Evolutionary conservation across 2,888 invertebrate genomes (phyloP), one percentile per base, ranked within the genome.

Genomic region (Chaetogeoica ovagalla): DNA sequence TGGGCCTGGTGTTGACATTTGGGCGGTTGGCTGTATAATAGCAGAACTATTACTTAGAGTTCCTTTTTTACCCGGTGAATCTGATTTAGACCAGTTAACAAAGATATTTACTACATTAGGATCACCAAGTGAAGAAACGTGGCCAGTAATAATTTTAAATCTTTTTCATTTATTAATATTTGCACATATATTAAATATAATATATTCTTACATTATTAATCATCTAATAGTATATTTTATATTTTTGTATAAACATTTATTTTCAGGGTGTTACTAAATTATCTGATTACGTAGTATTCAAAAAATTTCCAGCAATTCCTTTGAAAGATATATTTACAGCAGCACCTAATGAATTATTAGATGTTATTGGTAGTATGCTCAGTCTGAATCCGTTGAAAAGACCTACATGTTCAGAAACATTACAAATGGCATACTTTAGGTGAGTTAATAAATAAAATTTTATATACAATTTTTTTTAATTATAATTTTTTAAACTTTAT

Each of bases 11-110:
- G 94, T 99, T 21, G 99, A 99, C 86, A 97, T 98, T 89, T 99
- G 99, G 99, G 98, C 99, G 6, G 91, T 97, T 17, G 99, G 99
- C 6, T 99, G 99, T 86, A 98, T 99, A 85, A 87, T 99, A 82
- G 99, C 97, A 0, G 99, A 99, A 87, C 88, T 99, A 30, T 87
- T 96, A 71, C 88, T 96, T n/a, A 88, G 96, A 83, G 92, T 93
- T 6, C 98, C 99, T 1, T 94, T 99, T 85, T 89, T 99, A 82
- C 96, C 98, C 0, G 98, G 98, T 9, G 98, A 98, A 84, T 94
- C 97, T 0, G 99, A 99, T 87, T 88, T 99, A 79, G 98, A 98
- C 88, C 99, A 99, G 86, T 88, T 99, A 63, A 94, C 94, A 0
- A 94, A 93, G 85, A 99, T 99, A 85, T 98, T 97, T 87, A 93